Evolutionary conservation across 2,888 invertebrate species (phyloP).

Genomic region (Cremastinae sp.): DNA sequence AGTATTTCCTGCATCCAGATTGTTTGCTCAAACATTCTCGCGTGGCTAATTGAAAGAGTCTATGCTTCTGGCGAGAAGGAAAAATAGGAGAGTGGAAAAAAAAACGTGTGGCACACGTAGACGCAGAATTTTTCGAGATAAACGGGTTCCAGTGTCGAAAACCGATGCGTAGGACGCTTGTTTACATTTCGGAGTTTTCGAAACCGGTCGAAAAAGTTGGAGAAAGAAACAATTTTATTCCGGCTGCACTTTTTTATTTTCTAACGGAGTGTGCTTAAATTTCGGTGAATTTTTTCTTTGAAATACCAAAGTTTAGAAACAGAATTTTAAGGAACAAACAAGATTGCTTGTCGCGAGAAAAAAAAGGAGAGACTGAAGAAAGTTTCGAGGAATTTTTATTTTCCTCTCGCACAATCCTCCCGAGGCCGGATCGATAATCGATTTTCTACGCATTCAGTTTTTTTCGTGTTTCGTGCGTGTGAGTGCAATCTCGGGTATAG

Average conservation of each 20-base stretch:
- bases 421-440: neutral
- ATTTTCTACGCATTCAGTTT: neutral
- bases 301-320: too few relatives aligned
- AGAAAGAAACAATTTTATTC: too few relatives aligned
- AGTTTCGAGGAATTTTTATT: neutral
- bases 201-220: constrained; percentile 6
- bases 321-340: too few relatives aligned
- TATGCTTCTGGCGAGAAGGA: neutral
- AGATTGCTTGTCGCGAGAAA: neutral
- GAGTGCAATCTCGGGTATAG: constrained; percentile 25
- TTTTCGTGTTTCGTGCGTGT: neutral
- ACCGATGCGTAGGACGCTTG: constrained; percentile 7
- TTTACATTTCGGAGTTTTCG: constrained; percentile 19
- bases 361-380: neutral
- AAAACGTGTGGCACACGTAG: neutral
- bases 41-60: neutral
- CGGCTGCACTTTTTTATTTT: neutral
- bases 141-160: constrained; percentile 1
- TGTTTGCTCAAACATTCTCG: too few relatives aligned
- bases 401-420: neutral
- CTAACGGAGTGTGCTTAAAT: neutral
- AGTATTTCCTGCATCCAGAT: too few relatives aligned
- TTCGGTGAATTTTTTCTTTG: neutral
- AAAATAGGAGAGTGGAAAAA: constrained; percentile 13
- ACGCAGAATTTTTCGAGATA: neutral